Conservation (phyloP, 2,797 vertebrate species). For the Coccyzus lansbergi region DNA sequence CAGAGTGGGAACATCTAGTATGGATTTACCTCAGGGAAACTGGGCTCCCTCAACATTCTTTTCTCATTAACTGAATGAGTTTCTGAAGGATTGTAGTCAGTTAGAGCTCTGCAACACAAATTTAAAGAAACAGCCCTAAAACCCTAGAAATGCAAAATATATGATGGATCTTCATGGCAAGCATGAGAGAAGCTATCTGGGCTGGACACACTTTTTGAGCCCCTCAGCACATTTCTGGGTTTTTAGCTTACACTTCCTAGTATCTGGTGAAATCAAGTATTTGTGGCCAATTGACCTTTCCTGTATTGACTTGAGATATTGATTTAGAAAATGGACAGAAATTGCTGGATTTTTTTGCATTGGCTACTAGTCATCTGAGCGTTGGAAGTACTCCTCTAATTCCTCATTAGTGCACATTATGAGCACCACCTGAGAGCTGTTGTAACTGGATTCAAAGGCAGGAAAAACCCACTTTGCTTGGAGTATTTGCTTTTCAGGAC, state of each 20-base stretch:
- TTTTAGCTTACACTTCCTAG: background rate
- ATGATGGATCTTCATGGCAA: background rate
- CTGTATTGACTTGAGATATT: background rate
- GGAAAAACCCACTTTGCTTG: background rate
- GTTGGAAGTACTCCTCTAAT: background rate
- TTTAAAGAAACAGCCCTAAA: background rate
- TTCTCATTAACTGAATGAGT: no score
- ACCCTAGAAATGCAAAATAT: background rate
- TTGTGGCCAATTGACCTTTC: background rate
- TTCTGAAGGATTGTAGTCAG: background rate
- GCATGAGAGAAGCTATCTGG: background rate
- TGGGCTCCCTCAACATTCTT: background rate
- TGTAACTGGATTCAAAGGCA: fast-evolving
- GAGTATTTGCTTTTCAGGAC: background rate
- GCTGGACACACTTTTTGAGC: fast-evolving
- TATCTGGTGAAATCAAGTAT: background rate
- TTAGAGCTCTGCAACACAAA: background rate
- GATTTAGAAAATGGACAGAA: background rate
- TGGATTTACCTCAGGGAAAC: background rate
- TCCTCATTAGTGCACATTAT: fast-evolving
- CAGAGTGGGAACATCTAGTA: background rate
- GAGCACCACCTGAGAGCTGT: background rate
- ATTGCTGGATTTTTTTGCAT: background rate
- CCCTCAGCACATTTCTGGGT: fast-evolving
- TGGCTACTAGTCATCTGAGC: background rate